Evolutionary conservation across 2,888 invertebrate species (phyloP), one percentile per base, ranked within the genome.

Genomic region (Ernsta delagoae): DNA sequence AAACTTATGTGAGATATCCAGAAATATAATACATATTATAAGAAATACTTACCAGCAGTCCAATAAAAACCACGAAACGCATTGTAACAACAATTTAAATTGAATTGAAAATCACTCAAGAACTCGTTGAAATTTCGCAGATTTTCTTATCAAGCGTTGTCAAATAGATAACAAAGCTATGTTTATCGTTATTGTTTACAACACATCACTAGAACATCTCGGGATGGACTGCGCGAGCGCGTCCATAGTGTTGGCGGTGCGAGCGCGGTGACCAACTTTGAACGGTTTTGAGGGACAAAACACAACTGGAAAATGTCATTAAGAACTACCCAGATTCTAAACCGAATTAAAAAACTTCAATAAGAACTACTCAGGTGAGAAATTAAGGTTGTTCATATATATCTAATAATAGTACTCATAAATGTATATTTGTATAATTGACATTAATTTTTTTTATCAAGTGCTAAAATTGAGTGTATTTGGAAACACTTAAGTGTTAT

Each of bases 131-230:
- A 45, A 45, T 45, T 56, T 54, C 31, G 24, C 31, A 11, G 24
- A 31, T 8, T 54, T 24, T 11, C 12, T 31, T 54, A 54, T 31
- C 54, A 11, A 24, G n/a, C n/a, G 4, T 11, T 4, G 11, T 31
- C 24, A 34, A 31, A 1, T 54, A 8, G 24, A 9, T 31, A 16
- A 24, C 53, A 53, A 39, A 3, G 36, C 9, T 50, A 5, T 61
- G 36, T 62, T 54, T 63, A 53, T 56, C 57, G 57, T 65, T 57
- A 36, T 59, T 65, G 31, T 66, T 31, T 12, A 60, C 53, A 60
- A 66, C 66, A 60, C 66, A 65, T 59, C 66, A 66, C 59, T 66
- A 36, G 65, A 57, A 36, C 65, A 31, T 12, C 48, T 34, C 45
- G n/a, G 31, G 53, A 0, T 39, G 59, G 50, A 66, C 66, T 66